Base-by-base conservation (phyloP, 2,888 invertebrate species). In the Synanthedon vespiformis region DNA sequence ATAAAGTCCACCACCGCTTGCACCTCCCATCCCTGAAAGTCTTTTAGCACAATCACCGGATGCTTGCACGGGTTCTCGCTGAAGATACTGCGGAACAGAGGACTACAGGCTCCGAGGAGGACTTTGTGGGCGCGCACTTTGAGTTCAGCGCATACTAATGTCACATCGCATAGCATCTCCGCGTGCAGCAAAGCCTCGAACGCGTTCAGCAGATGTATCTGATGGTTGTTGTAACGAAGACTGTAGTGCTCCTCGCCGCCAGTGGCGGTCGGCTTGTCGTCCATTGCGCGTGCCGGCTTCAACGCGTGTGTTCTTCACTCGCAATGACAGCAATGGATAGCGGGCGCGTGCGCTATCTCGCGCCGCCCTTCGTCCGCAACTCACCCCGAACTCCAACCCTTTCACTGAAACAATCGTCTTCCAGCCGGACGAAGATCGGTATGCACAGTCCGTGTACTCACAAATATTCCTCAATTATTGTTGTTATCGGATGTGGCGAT, bases 221-320 rank as follows among this genome's bases (percentile, higher is more conserved):
- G 95, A 89, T 96, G 96, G 88, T 96, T 96, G 89, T 95, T 95
- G 96, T 96, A 97, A 82, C 95, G 91, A 71, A 96, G 90, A 75
- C 95, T 95, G 86, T 95, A 96, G 81, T 95, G 95, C 75, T 95
- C 94, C 83, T 94, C 88, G 51, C 75, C 72, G 70, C 70, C 73
- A 65, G 70, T 74, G 72, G 78, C 71, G 69, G 74, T 70, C 53
- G 53, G 22, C 70, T 86, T 86, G 75, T 84, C 84, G 82, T 83
- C 86, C 86, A 87, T 87, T 67, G 74, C 78, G 74, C 74, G 69
- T 72, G 78, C 74, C 73, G 76, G 68, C 69, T 62, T 62, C 61
- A 66, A 63, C 80, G 77, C 80, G 81, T 78, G 80, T 80, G 75
- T 63, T 62, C 65, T 58, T 55, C 62, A 68, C 62, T 68, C 66